Percentiles rank a stretch among this genome's conserved stretches.
Conservation (phyloP, 2,113 vertebrate species). For the Brachionichthys hirsutus region DNA sequence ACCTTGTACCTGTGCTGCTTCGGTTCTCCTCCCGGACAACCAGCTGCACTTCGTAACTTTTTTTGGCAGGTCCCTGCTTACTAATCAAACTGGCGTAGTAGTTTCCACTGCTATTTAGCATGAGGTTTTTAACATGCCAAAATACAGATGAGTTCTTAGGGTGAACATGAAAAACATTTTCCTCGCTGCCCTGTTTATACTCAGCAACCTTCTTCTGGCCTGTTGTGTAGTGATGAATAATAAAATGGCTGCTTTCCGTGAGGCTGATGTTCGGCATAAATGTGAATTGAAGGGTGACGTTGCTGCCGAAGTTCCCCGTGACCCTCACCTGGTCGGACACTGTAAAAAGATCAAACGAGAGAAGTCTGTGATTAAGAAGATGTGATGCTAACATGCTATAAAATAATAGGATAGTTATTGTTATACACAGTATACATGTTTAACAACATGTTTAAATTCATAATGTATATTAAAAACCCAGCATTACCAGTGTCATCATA, state of each 20-base stretch:
- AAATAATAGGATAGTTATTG: no score
- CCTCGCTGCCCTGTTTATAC: rapidly evolving
- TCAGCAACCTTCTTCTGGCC: slow-evolving; percentile 35
- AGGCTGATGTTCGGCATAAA: slow-evolving; percentile 8
- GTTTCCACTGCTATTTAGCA: not conserved
- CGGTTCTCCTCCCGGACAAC: not conserved
- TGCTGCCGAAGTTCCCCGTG: slow-evolving; percentile 15
- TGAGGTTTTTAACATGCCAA: slow-evolving; percentile 40
- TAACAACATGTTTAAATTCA: no score
- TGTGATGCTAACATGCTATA: no score
- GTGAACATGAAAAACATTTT: not conserved
- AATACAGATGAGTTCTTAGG: not conserved
- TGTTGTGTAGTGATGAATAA: not conserved
- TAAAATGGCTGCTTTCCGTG: rapidly evolving
- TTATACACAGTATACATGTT: no score
- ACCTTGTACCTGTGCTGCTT: slow-evolving; percentile 32
- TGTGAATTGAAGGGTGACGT: slow-evolving; percentile 43
- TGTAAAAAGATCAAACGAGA: slow-evolving; percentile 29
- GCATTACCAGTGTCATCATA: no score
- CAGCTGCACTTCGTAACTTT: slow-evolving; percentile 30
- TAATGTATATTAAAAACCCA: no score
- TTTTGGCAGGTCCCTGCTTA: rapidly evolving
- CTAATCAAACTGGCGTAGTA: slow-evolving; percentile 25
- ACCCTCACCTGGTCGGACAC: slow-evolving; percentile 5
- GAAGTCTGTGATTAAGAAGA: not conserved